Base-by-base conservation (phyloP, 2,888 invertebrate species). In the Acanthopleura granulata region DNA sequence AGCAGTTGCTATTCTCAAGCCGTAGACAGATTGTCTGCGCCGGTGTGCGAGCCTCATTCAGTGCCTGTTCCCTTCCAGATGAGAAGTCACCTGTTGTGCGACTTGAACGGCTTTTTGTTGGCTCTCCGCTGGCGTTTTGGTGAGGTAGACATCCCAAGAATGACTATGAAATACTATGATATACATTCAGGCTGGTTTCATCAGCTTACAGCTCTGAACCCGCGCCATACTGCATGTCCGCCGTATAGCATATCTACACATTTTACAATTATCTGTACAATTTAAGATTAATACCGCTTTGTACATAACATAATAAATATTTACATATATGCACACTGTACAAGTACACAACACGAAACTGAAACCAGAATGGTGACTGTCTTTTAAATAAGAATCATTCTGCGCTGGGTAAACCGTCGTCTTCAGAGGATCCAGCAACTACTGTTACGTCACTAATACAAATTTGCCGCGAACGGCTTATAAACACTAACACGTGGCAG, bases 81-180 rank as follows among this genome's bases (percentile, higher is more conserved):
- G 66, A 66, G 29, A 27, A 66, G 29, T 27, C 66, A 66, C 22
- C 66, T 66, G 66, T 27, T 66, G 66, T 22, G 27, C 22, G 29
- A 66, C 25, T 22, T 66, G 1, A 27, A 27, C 29, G 3, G 16
- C 66, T 66, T 27, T 22, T 22, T 66, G 15, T 27, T 66, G 29
- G 15, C 16, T 27, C 22, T 66, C 15, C 22, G 25, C 14, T 22
- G 22, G 25, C 29, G 29, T 27, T 66, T 51, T 66, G 22, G 25
- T 27, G 66, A 66, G 66, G 66, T 66, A 66, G 66, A 66, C 22
- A 27, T 27, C 66, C 66, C 4, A 27, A 27, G 66, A 66, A 66
- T 57, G 57, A 57, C 57, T 57, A 12, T 57, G 22, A 57, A 57
- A 57, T 22, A 57, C 57, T 57, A 22, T n/a, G n/a, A 12, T 22